Percentiles rank a stretch among this genome's conserved stretches.
These are phyloP conservation scores for Strigamia transsilvanica DNA, from an alignment of 2,888 invertebrate genomes.

Conservation along the genomic window DNA sequence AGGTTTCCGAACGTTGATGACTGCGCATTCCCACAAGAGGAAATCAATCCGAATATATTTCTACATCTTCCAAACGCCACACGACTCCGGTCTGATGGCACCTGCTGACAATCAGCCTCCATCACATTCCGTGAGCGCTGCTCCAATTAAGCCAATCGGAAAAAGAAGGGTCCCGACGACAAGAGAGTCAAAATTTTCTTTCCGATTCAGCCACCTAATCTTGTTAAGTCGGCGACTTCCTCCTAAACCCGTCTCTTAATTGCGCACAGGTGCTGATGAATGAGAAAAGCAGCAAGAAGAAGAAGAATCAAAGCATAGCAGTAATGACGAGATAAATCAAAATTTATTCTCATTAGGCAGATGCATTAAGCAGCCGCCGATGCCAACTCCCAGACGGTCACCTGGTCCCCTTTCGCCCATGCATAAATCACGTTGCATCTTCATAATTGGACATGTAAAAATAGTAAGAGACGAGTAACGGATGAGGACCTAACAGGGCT, in stretches of 20 bases:
- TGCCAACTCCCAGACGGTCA: slow-evolving; percentile 20
- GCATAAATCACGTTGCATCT: slow-evolving; percentile 18
- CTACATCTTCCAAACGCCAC: slow-evolving; percentile 36
- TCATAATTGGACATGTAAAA: slow-evolving; percentile 28
- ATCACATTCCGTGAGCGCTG: not conserved
- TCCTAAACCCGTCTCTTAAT: slow-evolving; percentile 31
- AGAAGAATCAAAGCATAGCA: slow-evolving; percentile 33
- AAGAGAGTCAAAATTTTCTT: slow-evolving; percentile 44
- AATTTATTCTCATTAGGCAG: slow-evolving; percentile 55
- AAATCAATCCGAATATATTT: slow-evolving; percentile 49
- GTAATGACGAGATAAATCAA: slow-evolving; percentile 56
- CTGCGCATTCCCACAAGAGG: slow-evolving; percentile 37
- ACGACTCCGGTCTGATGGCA: slow-evolving; percentile 18
- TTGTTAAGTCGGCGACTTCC: slow-evolving; percentile 35
- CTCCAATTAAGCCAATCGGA: slow-evolving; percentile 44
- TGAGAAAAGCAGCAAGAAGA: slow-evolving; percentile 36
- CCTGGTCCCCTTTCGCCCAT: slow-evolving; percentile 40
- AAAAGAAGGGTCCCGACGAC: slow-evolving; percentile 23
- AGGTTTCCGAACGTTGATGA: slow-evolving; percentile 9
- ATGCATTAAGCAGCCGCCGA: slow-evolving; percentile 54
- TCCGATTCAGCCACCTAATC: slow-evolving; percentile 34
- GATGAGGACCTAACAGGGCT: slow-evolving; percentile 16
- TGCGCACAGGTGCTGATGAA: slow-evolving; percentile 46
- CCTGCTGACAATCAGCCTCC: slow-evolving; percentile 50
- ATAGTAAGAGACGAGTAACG: not conserved